These are phyloP conservation scores for Eilema depressum DNA, from an alignment of 2,888 invertebrate species.

Conservation along the genomic window DNA sequence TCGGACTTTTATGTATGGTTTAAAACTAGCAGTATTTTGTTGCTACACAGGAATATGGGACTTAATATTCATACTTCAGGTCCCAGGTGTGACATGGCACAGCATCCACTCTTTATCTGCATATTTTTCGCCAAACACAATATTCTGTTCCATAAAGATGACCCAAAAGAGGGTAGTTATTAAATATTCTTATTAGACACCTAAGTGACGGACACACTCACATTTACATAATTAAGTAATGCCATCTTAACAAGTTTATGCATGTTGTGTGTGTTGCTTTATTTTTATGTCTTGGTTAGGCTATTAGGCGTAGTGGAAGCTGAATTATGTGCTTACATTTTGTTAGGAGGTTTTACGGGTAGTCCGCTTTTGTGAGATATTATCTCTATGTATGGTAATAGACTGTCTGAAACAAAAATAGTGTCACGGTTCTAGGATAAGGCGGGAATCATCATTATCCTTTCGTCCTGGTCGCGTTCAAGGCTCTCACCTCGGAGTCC, in stretches of 20 bases:
- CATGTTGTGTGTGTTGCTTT: slow-evolving; percentile 29
- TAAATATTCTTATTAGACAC: slow-evolving; percentile 49
- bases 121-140: slow-evolving; percentile 9
- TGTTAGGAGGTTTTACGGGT: neutral
- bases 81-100: neutral
- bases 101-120: neutral
- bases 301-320: neutral
- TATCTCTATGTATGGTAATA: neutral
- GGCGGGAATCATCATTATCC: no score
- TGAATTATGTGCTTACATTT: slow-evolving; percentile 3
- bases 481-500: no score
- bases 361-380: neutral
- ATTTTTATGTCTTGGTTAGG: slow-evolving; percentile 46
- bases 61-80: slow-evolving; percentile 3
- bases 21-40: neutral
- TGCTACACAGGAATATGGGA: neutral
- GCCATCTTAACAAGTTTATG: slow-evolving; percentile 39
- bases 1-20: neutral
- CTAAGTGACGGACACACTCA: slow-evolving; percentile 44
- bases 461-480: no score
- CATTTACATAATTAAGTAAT: slow-evolving; percentile 51
- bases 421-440: no score
- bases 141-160: slow-evolving; percentile 20
- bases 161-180: slow-evolving; percentile 41
- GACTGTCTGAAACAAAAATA: no score